Evolutionary conservation across 2,888 invertebrate genomes (phyloP), one percentile per base, ranked within the genome.

Genomic region (Drosophila histrio): DNA sequence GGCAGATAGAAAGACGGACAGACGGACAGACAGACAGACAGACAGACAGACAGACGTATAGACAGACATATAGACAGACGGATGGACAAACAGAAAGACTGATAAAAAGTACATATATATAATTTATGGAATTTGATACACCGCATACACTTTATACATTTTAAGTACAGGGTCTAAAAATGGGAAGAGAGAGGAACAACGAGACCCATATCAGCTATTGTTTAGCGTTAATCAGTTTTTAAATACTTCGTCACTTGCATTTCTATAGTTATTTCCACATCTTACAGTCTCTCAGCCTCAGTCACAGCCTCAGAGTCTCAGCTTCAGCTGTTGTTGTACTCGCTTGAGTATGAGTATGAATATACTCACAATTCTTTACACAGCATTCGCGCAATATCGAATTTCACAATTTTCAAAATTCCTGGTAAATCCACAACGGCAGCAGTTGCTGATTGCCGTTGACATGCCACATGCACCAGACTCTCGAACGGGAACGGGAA

Each of bases 211-310:
- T 85, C 84, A 85, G 73, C 85, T 66, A 76, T 85, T 85, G 87
- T 85, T 84, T 65, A 54, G 58, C 69, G 50, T 67, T 85, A 85
- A 85, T 85, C 84, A 85, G 88, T 85, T 85, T 85, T 72, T 85
- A 85, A 88, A 69, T 85, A 85, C 70, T 70, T 88, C 87, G 79
- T 85, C 84, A 85, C 84, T 85, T 85, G 70, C 82, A 77, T 84
- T 83, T 81, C 60, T 52, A 74, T 49, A 47, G 47, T 38, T 30
- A 9, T 49, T 70, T 71, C 50, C 53, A n/a, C 71, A 50, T 49
- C 58, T 52, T 26, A 11, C 28, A 28, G 26, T 28, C n/a, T n/a
- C 15, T 52, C 52, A 22, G 46, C 8, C 57, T 54, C 47, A 61
- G 63, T 52, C 15, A 11, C 28, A 28, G 26, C 44, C n/a, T n/a